Evolutionary conservation across 2,113 vertebrate species (phyloP).

Genomic region (Etia nguti): DNA sequence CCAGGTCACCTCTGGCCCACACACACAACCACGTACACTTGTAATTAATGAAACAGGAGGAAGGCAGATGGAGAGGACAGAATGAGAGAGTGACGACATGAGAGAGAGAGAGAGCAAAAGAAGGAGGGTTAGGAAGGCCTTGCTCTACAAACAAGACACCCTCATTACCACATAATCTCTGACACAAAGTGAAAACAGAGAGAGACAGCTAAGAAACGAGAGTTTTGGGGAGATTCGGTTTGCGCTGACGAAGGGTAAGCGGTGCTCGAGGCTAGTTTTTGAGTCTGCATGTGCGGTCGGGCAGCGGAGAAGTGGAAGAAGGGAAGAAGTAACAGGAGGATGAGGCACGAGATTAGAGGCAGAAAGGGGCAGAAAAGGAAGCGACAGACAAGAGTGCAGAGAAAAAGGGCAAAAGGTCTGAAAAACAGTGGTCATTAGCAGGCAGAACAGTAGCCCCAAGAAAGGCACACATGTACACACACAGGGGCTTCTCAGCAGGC

Average conservation of each 20-base stretch:
- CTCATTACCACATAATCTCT: slow-evolving; percentile 46
- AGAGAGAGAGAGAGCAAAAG: not conserved
- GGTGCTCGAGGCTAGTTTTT: slow-evolving; percentile 1
- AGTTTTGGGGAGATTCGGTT: slow-evolving; percentile 31
- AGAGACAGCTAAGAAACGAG: slow-evolving; percentile 1
- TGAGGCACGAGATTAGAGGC: slow-evolving; percentile 21
- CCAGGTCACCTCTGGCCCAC: slow-evolving; percentile 5
- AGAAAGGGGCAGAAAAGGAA: slow-evolving; percentile 8
- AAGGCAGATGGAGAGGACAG: not conserved
- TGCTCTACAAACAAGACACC: not conserved
- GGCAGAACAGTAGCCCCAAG: slow-evolving; percentile 45
- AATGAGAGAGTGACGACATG: not conserved
- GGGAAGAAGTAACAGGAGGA: not conserved
- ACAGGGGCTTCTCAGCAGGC: slow-evolving; percentile 31
- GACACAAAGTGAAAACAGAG: slow-evolving; percentile 11
- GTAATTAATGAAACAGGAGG: slow-evolving; percentile 24
- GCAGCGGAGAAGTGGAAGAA: not conserved
- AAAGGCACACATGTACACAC: slow-evolving; percentile 18
- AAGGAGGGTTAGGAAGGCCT: slow-evolving; percentile 21
- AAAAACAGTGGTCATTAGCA: slow-evolving; percentile 58
- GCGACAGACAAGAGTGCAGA: slow-evolving; percentile 21
- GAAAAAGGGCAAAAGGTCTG: slow-evolving; percentile 54
- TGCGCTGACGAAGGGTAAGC: slow-evolving; percentile 27
- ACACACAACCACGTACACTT: not conserved
- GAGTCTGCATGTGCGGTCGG: not conserved